phyloP scores from a whole-genome alignment of 1,140 invertebrate genomes.

The Palaemon carinicauda region DNA sequence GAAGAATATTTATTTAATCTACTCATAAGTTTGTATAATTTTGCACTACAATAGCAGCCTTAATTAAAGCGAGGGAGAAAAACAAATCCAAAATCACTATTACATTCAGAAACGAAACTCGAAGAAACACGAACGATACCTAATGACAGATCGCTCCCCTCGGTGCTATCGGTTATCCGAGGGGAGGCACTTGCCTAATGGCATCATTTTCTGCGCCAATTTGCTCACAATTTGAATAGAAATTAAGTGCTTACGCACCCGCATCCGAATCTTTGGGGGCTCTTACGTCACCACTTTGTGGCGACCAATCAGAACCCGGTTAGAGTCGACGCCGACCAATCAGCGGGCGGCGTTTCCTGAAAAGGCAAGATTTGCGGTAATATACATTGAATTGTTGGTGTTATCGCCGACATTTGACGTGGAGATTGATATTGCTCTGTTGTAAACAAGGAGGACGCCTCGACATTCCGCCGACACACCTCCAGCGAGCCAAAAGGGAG shows the following conservation, averaged over 20 bases:
- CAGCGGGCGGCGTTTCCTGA: neutral
- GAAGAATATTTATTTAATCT: no score
- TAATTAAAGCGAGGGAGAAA: no score
- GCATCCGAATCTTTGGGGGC: conserved; percentile 49
- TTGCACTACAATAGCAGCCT: no score
- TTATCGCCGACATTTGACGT: conserved; percentile 54
- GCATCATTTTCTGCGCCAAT: conserved; percentile 59
- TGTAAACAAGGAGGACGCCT: conserved; percentile 38
- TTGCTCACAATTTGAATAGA: conserved; percentile 59
- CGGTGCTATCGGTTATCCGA: neutral
- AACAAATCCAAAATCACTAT: no score
- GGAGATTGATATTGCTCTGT: conserved; percentile 55
- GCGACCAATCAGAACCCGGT: conserved; percentile 37
- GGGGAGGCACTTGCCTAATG: conserved; percentile 56
- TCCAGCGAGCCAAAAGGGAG: neutral
- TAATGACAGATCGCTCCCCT: neutral
- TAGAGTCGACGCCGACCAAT: conserved; percentile 37
- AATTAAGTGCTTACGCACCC: conserved; percentile 59
- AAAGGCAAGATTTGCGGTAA: conserved; percentile 55
- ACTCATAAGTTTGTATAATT: no score
- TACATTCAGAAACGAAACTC: neutral
- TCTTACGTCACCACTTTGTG: conserved; percentile 57
- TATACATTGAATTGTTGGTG: conserved; percentile 58
- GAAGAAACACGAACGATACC: conserved; percentile 1
- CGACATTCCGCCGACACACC: conserved; percentile 3